Conservation (phyloP, 2,797 vertebrate genomes). For the Buceros bicornis region DNA sequence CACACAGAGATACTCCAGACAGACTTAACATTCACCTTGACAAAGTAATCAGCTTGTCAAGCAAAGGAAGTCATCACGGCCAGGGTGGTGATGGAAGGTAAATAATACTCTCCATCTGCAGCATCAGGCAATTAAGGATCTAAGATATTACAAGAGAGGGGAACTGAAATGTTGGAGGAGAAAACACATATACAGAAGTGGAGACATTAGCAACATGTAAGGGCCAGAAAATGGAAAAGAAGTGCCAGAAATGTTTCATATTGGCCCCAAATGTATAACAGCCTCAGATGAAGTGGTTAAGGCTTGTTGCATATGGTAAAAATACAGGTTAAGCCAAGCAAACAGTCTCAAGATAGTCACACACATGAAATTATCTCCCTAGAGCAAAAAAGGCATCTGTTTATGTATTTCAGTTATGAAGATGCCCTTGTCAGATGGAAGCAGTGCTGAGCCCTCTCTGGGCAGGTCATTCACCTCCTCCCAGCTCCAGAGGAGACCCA, state of each 20-base stretch:
- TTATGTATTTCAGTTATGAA: neutral
- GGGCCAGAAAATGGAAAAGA: neutral
- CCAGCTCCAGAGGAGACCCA: neutral
- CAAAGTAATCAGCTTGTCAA: slow-evolving; percentile 30
- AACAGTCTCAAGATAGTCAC: neutral
- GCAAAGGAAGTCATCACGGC: neutral
- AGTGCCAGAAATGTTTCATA: slow-evolving; percentile 4
- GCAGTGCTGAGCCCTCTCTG: neutral
- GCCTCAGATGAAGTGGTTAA: slow-evolving; percentile 5
- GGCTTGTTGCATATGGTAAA: neutral
- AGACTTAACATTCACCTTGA: slow-evolving; percentile 25
- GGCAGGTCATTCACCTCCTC: neutral
- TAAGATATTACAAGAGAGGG: slow-evolving; percentile 2
- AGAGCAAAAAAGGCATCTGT: neutral
- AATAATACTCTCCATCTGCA: neutral
- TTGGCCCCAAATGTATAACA: neutral
- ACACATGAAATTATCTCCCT: slow-evolving; percentile 1
- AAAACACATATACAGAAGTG: neutral
- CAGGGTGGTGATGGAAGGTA: neutral
- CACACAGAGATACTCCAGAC: neutral
- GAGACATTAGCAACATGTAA: neutral
- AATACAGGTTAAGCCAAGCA: neutral
- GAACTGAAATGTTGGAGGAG: neutral
- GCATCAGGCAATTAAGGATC: slow-evolving; percentile 18
- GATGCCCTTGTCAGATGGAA: neutral